phyloP scores from a whole-genome alignment of 2,888 invertebrate genomes.

The Macrosiphum euphorbiae region DNA sequence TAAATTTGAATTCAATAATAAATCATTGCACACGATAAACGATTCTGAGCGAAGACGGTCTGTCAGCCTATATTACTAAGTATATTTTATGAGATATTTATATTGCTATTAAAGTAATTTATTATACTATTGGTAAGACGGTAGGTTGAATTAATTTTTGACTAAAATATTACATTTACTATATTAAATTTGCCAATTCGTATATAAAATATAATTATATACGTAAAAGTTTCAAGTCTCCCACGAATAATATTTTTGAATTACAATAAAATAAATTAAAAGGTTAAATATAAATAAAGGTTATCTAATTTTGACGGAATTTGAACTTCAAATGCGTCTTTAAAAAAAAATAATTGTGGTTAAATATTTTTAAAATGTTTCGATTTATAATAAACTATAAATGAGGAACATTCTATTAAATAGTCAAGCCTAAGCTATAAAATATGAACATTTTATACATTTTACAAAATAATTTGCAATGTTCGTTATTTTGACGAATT shows the following conservation, averaged over 20 bases:
- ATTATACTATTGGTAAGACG: neutral
- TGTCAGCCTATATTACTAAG: neutral
- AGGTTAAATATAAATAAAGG: too few relatives aligned
- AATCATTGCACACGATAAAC: neutral
- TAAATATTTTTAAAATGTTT: too few relatives aligned
- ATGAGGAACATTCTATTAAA: too few relatives aligned
- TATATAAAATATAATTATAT: neutral
- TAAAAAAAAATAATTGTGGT: neutral
- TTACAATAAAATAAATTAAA: too few relatives aligned
- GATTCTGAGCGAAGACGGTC: neutral
- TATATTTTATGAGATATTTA: neutral
- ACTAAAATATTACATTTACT: neutral
- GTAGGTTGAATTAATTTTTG: neutral
- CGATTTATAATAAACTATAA: too few relatives aligned
- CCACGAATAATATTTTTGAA: too few relatives aligned
- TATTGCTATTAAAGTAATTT: neutral
- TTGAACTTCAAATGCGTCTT: neutral
- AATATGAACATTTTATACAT: too few relatives aligned
- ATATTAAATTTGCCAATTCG: neutral
- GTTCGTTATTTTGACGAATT: too few relatives aligned
- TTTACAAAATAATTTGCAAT: too few relatives aligned
- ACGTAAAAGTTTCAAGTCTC: too few relatives aligned
- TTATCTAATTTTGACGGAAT: neutral
- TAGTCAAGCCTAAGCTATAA: too few relatives aligned
- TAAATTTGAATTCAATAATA: constrained; percentile 4